phyloP scores from a whole-genome alignment of 1,140 invertebrate species.

The Ooceraea biroi region DNA sequence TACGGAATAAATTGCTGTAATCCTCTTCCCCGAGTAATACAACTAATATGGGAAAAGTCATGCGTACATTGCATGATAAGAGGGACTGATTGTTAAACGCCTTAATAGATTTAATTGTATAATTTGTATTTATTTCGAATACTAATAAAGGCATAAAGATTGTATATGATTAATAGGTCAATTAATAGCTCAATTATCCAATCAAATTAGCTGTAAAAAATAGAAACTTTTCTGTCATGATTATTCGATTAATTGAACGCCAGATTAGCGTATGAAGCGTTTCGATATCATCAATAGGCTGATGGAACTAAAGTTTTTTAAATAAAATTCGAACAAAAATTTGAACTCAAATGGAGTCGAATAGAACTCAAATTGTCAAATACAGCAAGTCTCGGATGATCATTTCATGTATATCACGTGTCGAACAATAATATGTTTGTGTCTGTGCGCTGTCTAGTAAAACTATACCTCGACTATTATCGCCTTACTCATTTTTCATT shows the following conservation, averaged over 20 bases:
- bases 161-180: conserved; percentile 5
- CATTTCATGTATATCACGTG: background rate
- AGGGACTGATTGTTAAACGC: background rate
- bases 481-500: conserved; percentile 3
- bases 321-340: background rate
- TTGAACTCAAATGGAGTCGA: too few relatives aligned
- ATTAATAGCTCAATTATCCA: background rate
- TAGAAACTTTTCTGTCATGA: background rate
- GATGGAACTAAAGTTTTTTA: background rate
- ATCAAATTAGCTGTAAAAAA: background rate
- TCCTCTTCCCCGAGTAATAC: background rate
- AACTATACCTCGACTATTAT: background rate
- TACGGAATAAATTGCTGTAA: conserved; percentile 1
- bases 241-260: conserved; percentile 5
- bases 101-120: background rate
- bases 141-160: background rate
- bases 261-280: background rate
- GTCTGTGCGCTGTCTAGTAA: conserved; percentile 47
- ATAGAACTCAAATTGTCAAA: too few relatives aligned
- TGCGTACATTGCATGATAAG: background rate
- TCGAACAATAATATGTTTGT: conserved; percentile 12
- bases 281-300: conserved; percentile 7
- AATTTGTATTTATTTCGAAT: conserved; percentile 23
- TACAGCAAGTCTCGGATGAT: conserved; percentile 3
- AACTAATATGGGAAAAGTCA: background rate